phyloP scores from a whole-genome alignment of 2,113 vertebrate genomes.

The Cryptotis parvus region DNA sequence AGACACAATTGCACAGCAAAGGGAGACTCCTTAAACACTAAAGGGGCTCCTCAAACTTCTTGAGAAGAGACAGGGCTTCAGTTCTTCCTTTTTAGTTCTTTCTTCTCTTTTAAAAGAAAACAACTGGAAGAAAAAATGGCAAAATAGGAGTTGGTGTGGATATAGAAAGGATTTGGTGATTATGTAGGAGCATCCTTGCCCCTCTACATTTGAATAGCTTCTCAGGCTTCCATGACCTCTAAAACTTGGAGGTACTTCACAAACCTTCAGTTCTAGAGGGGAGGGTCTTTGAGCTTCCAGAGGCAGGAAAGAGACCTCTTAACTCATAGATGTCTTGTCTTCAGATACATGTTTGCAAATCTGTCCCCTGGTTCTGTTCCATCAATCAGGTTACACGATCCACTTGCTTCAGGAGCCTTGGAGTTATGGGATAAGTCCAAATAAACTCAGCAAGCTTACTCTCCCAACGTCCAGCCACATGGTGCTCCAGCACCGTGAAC shows the following conservation, averaged over 20 bases:
- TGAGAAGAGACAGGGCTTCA: too few relatives aligned
- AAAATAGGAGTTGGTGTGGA: background rate
- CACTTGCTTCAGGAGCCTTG: background rate
- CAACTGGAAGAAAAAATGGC: background rate
- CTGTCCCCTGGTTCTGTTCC: background rate
- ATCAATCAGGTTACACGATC: background rate
- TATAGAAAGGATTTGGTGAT: too few relatives aligned
- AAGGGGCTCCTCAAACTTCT: too few relatives aligned
- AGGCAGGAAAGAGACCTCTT: background rate
- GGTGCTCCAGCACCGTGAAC: background rate
- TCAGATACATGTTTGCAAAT: background rate
- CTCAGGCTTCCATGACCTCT: background rate
- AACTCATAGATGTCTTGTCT: background rate
- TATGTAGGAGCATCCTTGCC: background rate
- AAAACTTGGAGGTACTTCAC: background rate
- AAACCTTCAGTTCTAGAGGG: background rate
- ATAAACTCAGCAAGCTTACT: background rate
- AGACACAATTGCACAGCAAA: too few relatives aligned
- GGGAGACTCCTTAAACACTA: too few relatives aligned
- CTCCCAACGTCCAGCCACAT: fast-evolving
- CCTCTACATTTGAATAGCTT: background rate
- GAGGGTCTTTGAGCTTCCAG: background rate
- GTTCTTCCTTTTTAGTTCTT: background rate
- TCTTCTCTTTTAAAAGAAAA: background rate
- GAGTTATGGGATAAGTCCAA: background rate